A percentile compares a stretch with the other conserved stretches of the same genome.
These are phyloP conservation scores for Coluber constrictor DNA, from an alignment of 2,797 vertebrate species.

Conservation along the genomic window DNA sequence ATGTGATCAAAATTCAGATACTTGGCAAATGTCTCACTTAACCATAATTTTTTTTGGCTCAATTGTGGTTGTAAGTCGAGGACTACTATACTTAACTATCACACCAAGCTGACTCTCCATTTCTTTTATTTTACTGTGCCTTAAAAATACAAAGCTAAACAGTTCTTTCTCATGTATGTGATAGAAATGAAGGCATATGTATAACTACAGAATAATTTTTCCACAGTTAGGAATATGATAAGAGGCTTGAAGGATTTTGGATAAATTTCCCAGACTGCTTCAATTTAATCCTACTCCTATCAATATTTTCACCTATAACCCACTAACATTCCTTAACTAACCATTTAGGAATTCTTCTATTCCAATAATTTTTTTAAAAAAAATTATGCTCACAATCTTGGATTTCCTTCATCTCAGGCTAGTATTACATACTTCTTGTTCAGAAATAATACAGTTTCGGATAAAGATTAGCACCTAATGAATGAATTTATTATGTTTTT, in stretches of 20 bases:
- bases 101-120: no score
- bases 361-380: background rate
- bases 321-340: background rate
- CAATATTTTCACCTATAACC: background rate
- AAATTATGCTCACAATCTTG: background rate
- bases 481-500: background rate
- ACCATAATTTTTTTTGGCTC: no score
- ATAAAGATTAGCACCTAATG: background rate
- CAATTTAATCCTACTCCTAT: background rate
- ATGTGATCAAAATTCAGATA: no score
- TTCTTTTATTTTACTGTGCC: background rate
- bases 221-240: background rate
- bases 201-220: background rate
- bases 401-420: background rate
- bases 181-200: background rate
- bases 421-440: background rate
- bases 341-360: background rate
- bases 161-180: background rate
- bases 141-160: background rate
- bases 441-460: background rate
- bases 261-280: background rate
- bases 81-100: no score
- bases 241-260: background rate
- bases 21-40: no score
- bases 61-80: no score